Base-by-base conservation (phyloP, 2,797 vertebrate species). In the Delichon dasypus region DNA sequence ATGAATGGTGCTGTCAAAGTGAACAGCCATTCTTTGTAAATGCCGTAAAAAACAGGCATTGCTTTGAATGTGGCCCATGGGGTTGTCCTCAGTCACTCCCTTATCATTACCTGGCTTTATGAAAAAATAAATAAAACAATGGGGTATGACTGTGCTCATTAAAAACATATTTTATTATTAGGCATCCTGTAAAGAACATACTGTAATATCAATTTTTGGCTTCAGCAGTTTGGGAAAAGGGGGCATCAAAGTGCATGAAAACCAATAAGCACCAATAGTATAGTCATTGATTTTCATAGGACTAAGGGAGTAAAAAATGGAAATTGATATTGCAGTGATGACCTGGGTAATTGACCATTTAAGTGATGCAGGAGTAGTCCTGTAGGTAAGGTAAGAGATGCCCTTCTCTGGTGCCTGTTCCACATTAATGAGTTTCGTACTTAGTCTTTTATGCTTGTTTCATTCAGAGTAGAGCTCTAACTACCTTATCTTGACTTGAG, bases 61-160 rank as follows among this genome's bases (percentile, higher is more conserved):
- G 42, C 47, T 72, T 58, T 77, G 54, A 51, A 21, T 45, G 30
- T 21, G 75, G 53, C 42, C 84, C 6, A 3, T 57, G 48, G 57
- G 89, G 32, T 79, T 76, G 44, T 61, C 25, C 18, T 92, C 58
- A 64, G 67, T 80, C 76, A 66, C 44, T 93, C 88, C 47, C 70
- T 94, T 88, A 62, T 68, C 38, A 55, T 94, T 90, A 84, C 62
- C 65, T 58, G 76, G 20, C 70, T 89, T 89, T 80, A 85, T 89
- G 82, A 91, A 92, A 95, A 93, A 88, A 85, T 85, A 95, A 91
- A 94, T 92, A 80, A 94, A 93, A 96, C 76, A 93, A 62, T 90
- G 70, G 68, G 21, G 58, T 88, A 48, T 95, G 94, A 91, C 88
- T 38, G 20, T 68, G 38, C 65, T 94, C 78, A 81, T 89, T 95